Conservation (phyloP, 2,888 invertebrate genomes). For the Pterostichus niger region DNA sequence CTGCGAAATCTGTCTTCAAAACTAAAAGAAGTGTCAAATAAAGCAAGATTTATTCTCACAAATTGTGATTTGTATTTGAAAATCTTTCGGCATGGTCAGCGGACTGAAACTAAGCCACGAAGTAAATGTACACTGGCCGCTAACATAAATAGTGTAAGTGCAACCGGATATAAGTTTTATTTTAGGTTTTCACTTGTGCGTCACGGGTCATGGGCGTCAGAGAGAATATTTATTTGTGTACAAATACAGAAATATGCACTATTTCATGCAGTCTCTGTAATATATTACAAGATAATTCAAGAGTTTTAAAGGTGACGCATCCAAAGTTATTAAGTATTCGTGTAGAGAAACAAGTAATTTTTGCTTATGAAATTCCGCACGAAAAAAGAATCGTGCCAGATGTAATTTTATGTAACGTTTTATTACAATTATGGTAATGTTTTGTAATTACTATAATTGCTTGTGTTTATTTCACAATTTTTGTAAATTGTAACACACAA, state of each 20-base stretch:
- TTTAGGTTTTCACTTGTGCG: slow-evolving; percentile 60
- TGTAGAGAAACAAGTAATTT: not conserved
- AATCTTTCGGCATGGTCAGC: not conserved
- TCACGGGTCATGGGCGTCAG: slow-evolving; percentile 57
- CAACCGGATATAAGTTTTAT: slow-evolving; percentile 64
- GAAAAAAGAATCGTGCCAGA: slow-evolving; percentile 28
- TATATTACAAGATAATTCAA: slow-evolving; percentile 53
- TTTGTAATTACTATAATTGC: slow-evolving; percentile 33
- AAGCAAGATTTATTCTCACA: too few species aligned
- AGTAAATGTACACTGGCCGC: slow-evolving; percentile 13
- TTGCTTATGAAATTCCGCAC: not conserved
- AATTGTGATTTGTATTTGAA: slow-evolving; percentile 2
- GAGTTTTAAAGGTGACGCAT: not conserved
- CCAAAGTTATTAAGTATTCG: not conserved
- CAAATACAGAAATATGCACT: slow-evolving; percentile 42
- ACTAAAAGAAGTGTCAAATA: not conserved
- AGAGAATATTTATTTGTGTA: slow-evolving; percentile 52
- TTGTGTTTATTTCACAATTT: slow-evolving; percentile 35
- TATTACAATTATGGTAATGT: slow-evolving; percentile 51
- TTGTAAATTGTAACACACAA: slow-evolving; percentile 25
- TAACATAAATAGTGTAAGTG: slow-evolving; percentile 34
- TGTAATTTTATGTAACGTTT: slow-evolving; percentile 41
- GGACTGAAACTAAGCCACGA: not conserved
- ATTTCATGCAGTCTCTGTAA: slow-evolving; percentile 1
- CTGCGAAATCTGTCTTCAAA: not conserved